Evolutionary conservation across 1,140 invertebrate species (phyloP).

Genomic region (Coptotermes formosanus): DNA sequence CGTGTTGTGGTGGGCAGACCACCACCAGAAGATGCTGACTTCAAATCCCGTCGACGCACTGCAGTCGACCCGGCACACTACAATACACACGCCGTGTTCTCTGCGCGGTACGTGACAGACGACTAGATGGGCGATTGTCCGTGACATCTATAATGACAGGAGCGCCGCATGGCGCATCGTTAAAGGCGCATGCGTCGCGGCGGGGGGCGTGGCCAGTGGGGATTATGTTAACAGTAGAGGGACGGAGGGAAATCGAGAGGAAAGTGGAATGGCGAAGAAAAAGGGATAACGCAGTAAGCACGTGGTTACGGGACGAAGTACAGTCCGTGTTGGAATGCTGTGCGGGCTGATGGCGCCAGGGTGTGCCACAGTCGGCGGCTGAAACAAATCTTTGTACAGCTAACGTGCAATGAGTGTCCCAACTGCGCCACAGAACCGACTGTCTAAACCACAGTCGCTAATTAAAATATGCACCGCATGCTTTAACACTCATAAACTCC

Average conservation of each 20-base stretch:
- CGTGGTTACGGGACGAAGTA: not conserved
- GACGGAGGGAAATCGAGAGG: not conserved
- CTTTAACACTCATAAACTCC: too few relatives aligned
- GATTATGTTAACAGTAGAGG: not conserved
- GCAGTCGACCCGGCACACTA: not conserved
- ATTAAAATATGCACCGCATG: too few relatives aligned
- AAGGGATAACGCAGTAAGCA: slow-evolving; percentile 6
- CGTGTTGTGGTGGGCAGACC: not conserved
- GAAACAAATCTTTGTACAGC: too few relatives aligned
- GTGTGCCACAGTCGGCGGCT: too few relatives aligned
- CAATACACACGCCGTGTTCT: not conserved
- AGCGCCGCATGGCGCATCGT: slow-evolving; percentile 10
- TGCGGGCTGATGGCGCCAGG: not conserved
- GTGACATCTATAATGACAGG: not conserved
- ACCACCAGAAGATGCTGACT: not conserved
- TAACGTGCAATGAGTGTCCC: too few relatives aligned
- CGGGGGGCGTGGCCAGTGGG: not conserved
- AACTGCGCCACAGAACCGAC: too few relatives aligned
- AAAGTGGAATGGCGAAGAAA: slow-evolving; percentile 18
- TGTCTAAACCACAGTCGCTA: too few relatives aligned
- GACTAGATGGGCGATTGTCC: slow-evolving; percentile 16
- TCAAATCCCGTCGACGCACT: slow-evolving; percentile 9
- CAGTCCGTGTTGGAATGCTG: not conserved
- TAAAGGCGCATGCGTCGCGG: not conserved
- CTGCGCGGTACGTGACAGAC: not conserved